Base-by-base conservation (phyloP, 2,113 vertebrate species). In the Petromus typicus region DNA sequence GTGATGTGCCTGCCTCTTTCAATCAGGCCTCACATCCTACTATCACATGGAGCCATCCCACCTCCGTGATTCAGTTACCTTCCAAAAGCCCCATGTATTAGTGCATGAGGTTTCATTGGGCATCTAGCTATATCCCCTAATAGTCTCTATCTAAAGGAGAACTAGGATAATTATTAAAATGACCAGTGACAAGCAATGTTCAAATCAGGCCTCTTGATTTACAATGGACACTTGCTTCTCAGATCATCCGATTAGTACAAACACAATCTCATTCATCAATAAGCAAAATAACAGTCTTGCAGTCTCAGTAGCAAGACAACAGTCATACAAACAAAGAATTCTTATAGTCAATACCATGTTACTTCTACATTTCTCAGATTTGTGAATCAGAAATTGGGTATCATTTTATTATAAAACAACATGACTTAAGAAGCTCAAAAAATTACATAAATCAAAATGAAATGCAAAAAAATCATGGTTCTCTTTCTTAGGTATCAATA, bases 391-490 rank as follows among this genome's bases (percentile, higher is more conserved):
- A 91, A 79, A 32, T 91, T 30, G 45, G 85, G 30, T 8, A 78
- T 71, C 14, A 86, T 3, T 93, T 16, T 7, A 11, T 93, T 89
- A 78, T 61, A 86, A 86, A 85, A 27, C 14, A 92, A 51, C 7
- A 75, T 12, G 43, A 88, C 34, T 78, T 91, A 16, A 93, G 45
- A 2, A 66, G 2, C 40, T 64, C 34, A 27, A 20, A 7, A 64
- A 20, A 69, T 89, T 79, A 75, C 6, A 51, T 89, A 83, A 96
- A 76, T 86, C n/a, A 91, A 76, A 96, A 48, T 91, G 5, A 82
- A 96, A 84, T 91, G 54, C 18, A 93, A 20, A 0, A 0, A 89
- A 16, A 81, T 69, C 85, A 23, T 45, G 7, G 5, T 85, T 94
- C 66, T 93, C 59, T 89, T 71, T 5, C 91, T 34, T 66, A 59